These are phyloP conservation scores for Dicyema japonicum DNA, from an alignment of 1,140 invertebrate species.

Conservation along the genomic window DNA sequence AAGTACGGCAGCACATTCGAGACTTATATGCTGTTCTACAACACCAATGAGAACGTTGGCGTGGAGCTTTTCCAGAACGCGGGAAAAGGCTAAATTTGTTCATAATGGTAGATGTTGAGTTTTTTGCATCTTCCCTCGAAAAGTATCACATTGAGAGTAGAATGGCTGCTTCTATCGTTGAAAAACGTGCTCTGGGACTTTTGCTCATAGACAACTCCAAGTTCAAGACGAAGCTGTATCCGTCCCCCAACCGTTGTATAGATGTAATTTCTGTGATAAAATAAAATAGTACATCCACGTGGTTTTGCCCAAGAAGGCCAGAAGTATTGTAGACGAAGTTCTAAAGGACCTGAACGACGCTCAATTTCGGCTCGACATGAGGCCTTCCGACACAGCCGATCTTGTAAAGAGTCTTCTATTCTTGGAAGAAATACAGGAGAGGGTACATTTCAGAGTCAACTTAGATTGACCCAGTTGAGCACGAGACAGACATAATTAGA, in stretches of 20 bases:
- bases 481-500: slow-evolving; percentile 30
- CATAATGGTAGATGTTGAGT: slow-evolving; percentile 9
- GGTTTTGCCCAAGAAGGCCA: slow-evolving; percentile 24
- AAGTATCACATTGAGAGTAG: slow-evolving; percentile 13
- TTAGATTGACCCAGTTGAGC: slow-evolving; percentile 29
- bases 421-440: slow-evolving; percentile 27
- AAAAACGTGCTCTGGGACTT: slow-evolving; percentile 29
- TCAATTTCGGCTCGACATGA: slow-evolving; percentile 26
- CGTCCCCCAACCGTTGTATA: slow-evolving; percentile 31
- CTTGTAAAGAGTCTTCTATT: slow-evolving; percentile 33
- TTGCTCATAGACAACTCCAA: slow-evolving; percentile 31
- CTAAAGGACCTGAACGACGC: slow-evolving; percentile 27
- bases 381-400: slow-evolving; percentile 28
- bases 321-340: slow-evolving; percentile 26
- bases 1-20: slow-evolving; percentile 32
- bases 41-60: slow-evolving; percentile 31
- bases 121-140: slow-evolving; percentile 13
- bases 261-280: slow-evolving; percentile 24
- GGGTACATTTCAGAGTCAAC: slow-evolving; percentile 11
- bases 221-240: slow-evolving; percentile 33
- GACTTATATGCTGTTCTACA: slow-evolving; percentile 30
- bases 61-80: slow-evolving; percentile 8
- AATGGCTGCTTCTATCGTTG: slow-evolving; percentile 25
- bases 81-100: neutral
- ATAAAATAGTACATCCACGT: slow-evolving; percentile 15